Conservation (phyloP, 2,113 vertebrate genomes). For the Turdus rufiventris region DNA sequence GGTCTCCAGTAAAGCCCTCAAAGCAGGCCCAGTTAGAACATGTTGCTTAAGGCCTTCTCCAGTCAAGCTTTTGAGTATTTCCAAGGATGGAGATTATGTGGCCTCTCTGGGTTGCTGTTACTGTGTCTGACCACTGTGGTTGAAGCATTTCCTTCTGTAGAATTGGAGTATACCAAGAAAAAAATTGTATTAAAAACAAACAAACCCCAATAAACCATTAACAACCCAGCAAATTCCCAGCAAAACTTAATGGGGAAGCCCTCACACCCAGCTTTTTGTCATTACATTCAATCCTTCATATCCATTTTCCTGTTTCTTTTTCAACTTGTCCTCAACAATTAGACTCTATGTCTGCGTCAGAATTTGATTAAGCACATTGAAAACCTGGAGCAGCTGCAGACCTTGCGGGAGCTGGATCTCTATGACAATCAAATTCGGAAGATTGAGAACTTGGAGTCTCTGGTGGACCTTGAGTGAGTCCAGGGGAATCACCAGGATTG, state of each 20-base stretch:
- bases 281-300: not conserved
- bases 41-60: not conserved
- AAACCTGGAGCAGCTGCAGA: constrained; percentile 86
- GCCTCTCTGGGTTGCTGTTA: not conserved
- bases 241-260: accelerated
- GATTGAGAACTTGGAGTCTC: constrained; percentile 89
- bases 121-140: not conserved
- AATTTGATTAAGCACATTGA: constrained; percentile 95
- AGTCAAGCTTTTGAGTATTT: not conserved
- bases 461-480: constrained; percentile 90
- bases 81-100: not conserved
- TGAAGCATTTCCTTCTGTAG: not conserved
- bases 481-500: not conserved
- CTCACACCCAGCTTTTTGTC: not conserved
- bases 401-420: constrained; percentile 88
- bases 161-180: not conserved
- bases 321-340: not conserved
- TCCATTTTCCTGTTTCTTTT: not conserved
- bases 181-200: not conserved
- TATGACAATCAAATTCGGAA: constrained; percentile 97
- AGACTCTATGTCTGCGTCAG: constrained; percentile 95
- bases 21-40: not conserved
- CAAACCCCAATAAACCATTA: not conserved
- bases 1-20: not conserved
- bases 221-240: not conserved